Evolutionary conservation across 1,140 invertebrate genomes (phyloP), one percentile per base, ranked within the genome.

Genomic region (Drosophila nasuta): DNA sequence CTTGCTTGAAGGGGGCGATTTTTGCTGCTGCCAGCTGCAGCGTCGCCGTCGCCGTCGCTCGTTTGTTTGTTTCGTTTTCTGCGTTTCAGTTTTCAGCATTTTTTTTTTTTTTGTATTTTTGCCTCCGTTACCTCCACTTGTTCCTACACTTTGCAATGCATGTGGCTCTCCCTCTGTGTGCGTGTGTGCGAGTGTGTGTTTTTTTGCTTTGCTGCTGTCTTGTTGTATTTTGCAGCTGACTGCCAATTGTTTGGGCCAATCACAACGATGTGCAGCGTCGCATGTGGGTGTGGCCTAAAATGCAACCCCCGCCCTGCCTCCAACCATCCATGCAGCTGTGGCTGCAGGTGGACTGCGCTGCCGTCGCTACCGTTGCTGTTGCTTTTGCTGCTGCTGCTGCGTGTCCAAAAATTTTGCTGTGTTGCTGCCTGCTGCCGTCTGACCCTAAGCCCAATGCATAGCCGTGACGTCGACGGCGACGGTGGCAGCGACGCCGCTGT

Each of bases 211-310:
- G 11, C 58, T 59, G 62, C 58, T 77, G 63, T 69, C 70, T 79
- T 88, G 43, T 82, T 85, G 74, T 85, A 83, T 81, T 77, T 83
- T 88, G 85, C 83, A 89, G 80, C 83, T 88, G 83, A 81, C 83
- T 88, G 85, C 80, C 83, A 88, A 89, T 88, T 88, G 85, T 91
- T 89, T 91, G 79, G 90, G 90, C 90, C 90, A 91, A 91, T 91
- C 86, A 89, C 89, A 91, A 80, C 77, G 75, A 75, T 90, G 77
- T 91, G 89, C 89, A 91, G 86, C 89, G 82, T 87, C 82, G 87
- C 87, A 87, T 87, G 86, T 90, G 89, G 90, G 90, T 90, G 90
- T 91, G 89, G 90, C 90, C 86, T 91, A 91, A 91, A 91, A 87
- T 91, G 90, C 89, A 91, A 87, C 90, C 89, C 90, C 88, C 88